These are phyloP conservation scores for Melinaea menophilus DNA, from an alignment of 2,888 invertebrate species.

Conservation along the genomic window DNA sequence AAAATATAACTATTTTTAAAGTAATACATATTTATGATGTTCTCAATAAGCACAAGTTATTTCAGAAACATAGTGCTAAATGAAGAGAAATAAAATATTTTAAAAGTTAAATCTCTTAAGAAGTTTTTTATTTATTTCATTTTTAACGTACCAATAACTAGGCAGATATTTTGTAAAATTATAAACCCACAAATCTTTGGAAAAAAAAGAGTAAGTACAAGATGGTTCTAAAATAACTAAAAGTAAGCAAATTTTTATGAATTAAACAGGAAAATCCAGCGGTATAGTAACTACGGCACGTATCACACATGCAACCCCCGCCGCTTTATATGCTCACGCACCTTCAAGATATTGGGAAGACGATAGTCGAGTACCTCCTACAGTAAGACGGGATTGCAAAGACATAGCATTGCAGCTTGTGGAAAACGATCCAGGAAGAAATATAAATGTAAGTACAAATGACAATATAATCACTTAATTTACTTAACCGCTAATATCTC, in stretches of 20 bases:
- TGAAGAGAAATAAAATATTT: too few species aligned
- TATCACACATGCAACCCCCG: constrained; percentile 88
- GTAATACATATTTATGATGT: too few species aligned
- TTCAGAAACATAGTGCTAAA: too few species aligned
- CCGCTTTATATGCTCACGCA: constrained; percentile 86
- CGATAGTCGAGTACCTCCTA: constrained; percentile 85
- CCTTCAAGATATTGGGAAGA: constrained; percentile 89
- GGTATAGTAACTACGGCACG: constrained; percentile 89
- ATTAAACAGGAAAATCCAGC: constrained; percentile 82
- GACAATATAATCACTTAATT: background rate
- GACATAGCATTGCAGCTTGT: constrained; percentile 88
- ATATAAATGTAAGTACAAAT: constrained; percentile 80
- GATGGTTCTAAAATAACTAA: background rate
- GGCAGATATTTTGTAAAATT: constrained; percentile 15
- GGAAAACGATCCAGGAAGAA: constrained; percentile 86
- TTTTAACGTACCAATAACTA: background rate
- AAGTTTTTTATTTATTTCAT: too few species aligned
- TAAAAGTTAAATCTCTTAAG: too few species aligned
- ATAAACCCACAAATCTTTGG: too few species aligned
- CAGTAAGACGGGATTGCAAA: constrained; percentile 84
- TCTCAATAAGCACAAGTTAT: too few species aligned
- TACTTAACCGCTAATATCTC: background rate
- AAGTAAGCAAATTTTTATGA: too few species aligned
- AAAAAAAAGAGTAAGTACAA: too few species aligned
- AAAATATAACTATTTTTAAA: too few species aligned